Percentiles rank a stretch among this genome's conserved stretches.
Conservation (phyloP, 2,888 invertebrate species). For the Papilio demoleus region DNA sequence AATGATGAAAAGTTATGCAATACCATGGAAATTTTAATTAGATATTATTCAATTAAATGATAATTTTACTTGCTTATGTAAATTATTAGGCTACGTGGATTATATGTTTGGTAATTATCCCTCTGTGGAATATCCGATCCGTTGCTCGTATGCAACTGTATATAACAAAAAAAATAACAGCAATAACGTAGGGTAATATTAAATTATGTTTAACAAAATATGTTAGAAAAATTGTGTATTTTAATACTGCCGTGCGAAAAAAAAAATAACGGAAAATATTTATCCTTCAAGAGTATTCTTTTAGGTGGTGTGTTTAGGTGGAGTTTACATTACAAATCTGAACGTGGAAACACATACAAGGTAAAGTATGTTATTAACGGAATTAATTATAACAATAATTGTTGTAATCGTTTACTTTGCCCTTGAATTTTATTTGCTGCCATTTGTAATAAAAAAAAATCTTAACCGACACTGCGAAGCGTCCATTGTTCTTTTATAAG, state of each 20-base stretch:
- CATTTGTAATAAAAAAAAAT: constrained; percentile 40
- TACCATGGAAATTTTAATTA: constrained; percentile 8
- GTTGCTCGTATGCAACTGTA: no score
- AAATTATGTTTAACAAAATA: no score
- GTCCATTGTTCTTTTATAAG: constrained; percentile 42
- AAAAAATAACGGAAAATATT: constrained; percentile 27
- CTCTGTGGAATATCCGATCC: no score
- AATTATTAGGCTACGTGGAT: not conserved
- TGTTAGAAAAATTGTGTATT: not conserved
- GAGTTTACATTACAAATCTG: constrained; percentile 48
- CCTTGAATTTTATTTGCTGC: constrained; percentile 42
- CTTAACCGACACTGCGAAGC: constrained; percentile 30
- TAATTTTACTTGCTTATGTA: constrained; percentile 5
- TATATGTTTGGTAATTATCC: no score
- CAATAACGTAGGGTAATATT: no score
- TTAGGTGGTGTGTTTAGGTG: constrained; percentile 45
- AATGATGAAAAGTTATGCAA: not conserved
- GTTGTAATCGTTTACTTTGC: constrained; percentile 43
- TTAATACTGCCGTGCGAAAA: constrained; percentile 45
- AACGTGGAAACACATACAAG: constrained; percentile 55
- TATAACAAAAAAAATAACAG: no score
- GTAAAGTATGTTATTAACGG: constrained; percentile 55
- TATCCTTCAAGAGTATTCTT: constrained; percentile 42
- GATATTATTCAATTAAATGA: not conserved
- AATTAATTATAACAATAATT: constrained; percentile 47